Evolutionary conservation across 2,113 vertebrate species (phyloP).

Genomic region (Amblyornis subalaris): DNA sequence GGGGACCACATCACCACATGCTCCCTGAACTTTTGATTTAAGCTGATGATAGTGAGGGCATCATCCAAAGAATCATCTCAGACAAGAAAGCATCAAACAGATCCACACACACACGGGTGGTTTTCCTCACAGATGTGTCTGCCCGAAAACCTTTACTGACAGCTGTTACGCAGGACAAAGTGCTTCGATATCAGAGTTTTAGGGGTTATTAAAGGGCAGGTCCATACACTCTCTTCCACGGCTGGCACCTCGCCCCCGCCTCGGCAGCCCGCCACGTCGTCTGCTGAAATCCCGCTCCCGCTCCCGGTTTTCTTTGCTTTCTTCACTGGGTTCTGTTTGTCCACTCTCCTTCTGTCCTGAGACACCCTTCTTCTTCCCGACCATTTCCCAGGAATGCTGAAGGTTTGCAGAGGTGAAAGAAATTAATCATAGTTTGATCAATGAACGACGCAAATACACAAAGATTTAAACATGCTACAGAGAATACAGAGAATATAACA

Average conservation of each 20-base stretch:
- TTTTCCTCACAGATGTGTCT: background rate
- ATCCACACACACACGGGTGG: background rate
- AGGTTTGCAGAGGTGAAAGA: background rate
- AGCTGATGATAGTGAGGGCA: background rate
- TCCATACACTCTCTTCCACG: conserved; percentile 93
- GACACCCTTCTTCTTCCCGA: conserved; percentile 96
- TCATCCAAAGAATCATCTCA: background rate
- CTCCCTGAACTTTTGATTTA: background rate
- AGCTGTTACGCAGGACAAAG: background rate
- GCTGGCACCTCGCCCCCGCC: conserved; percentile 86
- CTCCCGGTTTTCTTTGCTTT: conserved; percentile 92
- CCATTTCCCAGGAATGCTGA: conserved; percentile 98
- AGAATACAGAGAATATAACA: background rate
- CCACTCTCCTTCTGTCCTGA: conserved; percentile 91
- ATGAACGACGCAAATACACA: background rate
- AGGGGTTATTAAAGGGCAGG: background rate
- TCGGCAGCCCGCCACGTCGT: conserved; percentile 83
- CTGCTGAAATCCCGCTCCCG: conserved; percentile 89
- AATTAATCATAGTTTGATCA: background rate
- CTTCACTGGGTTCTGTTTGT: conserved; percentile 85
- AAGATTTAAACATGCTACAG: background rate
- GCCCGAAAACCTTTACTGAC: background rate
- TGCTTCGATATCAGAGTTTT: background rate
- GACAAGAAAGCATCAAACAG: too few relatives aligned
- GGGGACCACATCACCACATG: rapidly evolving